Evolutionary conservation across 2,888 invertebrate genomes (phyloP), one percentile per base, ranked within the genome.

Genomic region (Caenorhabditis sulstoni): DNA sequence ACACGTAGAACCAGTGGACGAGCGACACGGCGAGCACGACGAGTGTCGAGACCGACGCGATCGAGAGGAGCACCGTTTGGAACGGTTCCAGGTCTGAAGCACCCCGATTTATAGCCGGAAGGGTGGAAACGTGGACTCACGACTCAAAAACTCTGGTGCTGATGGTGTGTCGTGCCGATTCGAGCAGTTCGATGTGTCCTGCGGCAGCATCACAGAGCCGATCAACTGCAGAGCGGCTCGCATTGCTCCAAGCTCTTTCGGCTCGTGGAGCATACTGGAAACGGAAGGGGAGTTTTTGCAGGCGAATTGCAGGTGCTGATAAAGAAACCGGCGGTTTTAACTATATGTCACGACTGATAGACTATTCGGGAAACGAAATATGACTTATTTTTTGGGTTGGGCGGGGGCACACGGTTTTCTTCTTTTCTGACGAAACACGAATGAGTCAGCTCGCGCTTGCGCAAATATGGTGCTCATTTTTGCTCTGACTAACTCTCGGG

Each of bases 41-140:
- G 11, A 81, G 22, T 1, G 87, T 87, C 16, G 83, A 83, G 18
- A 71, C 61, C 20, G 65, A 66, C 22, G 86, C 85, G 35, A 88
- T 82, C 4, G 83, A 70, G 39, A 88, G 81, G 20, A 87, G 79
- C n/a, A 86, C 85, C 35, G 82, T 68, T 75, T 87, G 88, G 55
- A 81, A 83, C 18, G 82, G 76, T 47, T 85, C 75, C 11, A 86
- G 74, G 53, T 86, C 85, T 86, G 71, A 57, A 82, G 23, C 16
- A 12, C n/a, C n/a, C n/a, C n/a, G n/a, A n/a, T n/a, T n/a, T n/a
- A 14, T 35, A 14, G 37, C 16, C 22, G 11, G 12, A 29, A 16
- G 9, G 3, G 11, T 41, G 41, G 14, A 58, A 9, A 18, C 5
- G 47, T 22, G 4, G 18, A 79, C 84, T 70, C 37, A 85, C 85